Percentiles rank a stretch among this genome's conserved stretches.
phyloP scores from a whole-genome alignment of 1,140 invertebrate species.

The Batillaria attramentaria region DNA sequence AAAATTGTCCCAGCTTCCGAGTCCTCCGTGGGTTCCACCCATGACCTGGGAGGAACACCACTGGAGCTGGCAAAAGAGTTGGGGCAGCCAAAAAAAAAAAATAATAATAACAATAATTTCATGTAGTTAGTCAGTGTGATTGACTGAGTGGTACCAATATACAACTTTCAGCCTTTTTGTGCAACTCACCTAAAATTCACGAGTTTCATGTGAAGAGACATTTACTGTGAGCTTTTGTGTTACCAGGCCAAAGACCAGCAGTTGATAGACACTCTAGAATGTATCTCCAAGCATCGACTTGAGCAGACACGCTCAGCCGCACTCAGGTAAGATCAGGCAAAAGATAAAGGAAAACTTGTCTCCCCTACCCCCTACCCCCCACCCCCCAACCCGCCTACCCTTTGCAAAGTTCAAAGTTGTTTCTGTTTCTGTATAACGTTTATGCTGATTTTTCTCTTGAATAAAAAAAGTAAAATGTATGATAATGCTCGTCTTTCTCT shows the following conservation, averaged over 20 bases:
- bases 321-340: conserved; percentile 45
- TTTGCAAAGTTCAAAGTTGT: too few species aligned
- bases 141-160: not conserved
- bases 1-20: too few species aligned
- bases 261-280: conserved; percentile 67
- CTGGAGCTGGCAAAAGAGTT: too few species aligned
- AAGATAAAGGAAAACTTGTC: too few species aligned
- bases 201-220: not conserved
- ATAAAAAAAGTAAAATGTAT: not conserved
- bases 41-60: too few species aligned
- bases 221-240: conserved; percentile 7
- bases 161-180: not conserved
- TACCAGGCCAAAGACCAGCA: conserved; percentile 67
- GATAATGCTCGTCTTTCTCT: too few species aligned
- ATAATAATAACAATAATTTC: not conserved
- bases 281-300: conserved; percentile 65
- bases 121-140: not conserved
- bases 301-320: conserved; percentile 66
- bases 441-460: not conserved
- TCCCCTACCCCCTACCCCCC: too few species aligned
- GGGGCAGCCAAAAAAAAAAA: too few species aligned
- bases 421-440: not conserved
- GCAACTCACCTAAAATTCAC: not conserved
- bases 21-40: too few species aligned
- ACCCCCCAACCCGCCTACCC: too few species aligned